phyloP scores from a whole-genome alignment of 1,140 invertebrate species.

The Drosophila gunungcola region DNA sequence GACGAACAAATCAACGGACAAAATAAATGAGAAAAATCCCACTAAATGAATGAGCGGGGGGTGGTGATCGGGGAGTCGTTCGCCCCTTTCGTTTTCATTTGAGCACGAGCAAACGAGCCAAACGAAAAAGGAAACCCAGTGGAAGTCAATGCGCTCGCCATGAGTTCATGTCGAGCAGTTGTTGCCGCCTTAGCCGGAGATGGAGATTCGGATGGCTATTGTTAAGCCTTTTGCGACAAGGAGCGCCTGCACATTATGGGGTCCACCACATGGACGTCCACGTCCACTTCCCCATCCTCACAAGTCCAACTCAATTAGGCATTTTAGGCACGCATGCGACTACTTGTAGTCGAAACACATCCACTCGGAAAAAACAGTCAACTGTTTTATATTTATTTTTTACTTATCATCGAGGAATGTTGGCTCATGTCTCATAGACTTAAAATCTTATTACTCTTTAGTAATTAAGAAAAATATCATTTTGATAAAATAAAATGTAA shows the following conservation, averaged over 20 bases:
- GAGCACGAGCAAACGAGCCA: conserved; percentile 16
- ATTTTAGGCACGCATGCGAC: conserved; percentile 78
- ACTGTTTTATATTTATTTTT: neutral
- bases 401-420: too few species aligned
- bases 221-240: conserved; percentile 71
- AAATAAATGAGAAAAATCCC: conserved; percentile 72
- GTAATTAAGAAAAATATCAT: too few species aligned
- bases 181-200: conserved; percentile 27
- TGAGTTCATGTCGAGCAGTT: conserved; percentile 74
- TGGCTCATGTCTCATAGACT: too few species aligned
- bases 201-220: conserved; percentile 62
- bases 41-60: conserved; percentile 43
- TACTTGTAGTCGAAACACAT: conserved; percentile 51
- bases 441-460: too few species aligned
- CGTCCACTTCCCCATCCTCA: conserved; percentile 10
- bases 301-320: conserved; percentile 69
- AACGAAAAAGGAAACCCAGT: conserved; percentile 75
- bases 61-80: conserved; percentile 19
- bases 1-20: conserved; percentile 68
- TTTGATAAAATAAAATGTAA: too few species aligned
- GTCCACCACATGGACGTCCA: conserved; percentile 16
- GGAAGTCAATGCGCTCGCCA: conserved; percentile 75
- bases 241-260: conserved; percentile 52
- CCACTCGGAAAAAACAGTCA: conserved; percentile 9
- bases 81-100: conserved; percentile 72